Conservation (phyloP, 2,113 vertebrate genomes). For the Ranitomeya variabilis region DNA sequence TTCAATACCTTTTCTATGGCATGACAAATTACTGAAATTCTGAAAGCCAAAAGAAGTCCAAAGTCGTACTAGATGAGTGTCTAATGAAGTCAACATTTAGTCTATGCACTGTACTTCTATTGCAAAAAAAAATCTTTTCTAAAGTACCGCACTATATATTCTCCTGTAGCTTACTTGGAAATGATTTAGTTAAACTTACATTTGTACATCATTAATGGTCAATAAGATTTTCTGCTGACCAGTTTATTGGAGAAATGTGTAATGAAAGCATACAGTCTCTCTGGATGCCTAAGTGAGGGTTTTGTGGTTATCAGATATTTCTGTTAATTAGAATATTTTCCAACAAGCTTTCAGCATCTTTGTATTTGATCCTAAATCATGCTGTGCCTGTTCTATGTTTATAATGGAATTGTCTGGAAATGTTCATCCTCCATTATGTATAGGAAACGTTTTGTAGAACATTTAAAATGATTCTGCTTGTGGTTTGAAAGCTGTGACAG, state of each 20-base stretch:
- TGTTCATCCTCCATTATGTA: neutral
- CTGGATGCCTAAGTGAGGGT: slow-evolving; percentile 23
- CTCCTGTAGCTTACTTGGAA: too few relatives aligned
- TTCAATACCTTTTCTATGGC: too few relatives aligned
- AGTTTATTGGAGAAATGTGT: neutral
- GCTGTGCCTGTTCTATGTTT: neutral
- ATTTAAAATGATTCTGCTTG: neutral
- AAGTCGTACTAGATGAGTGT: too few relatives aligned
- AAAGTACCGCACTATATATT: neutral
- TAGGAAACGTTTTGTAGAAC: neutral
- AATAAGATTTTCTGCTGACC: neutral
- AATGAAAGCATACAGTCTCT: neutral
- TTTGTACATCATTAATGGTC: neutral
- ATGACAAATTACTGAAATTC: too few relatives aligned
- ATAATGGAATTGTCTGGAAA: slow-evolving; percentile 28
- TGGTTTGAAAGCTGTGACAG: neutral
- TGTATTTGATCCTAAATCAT: slow-evolving; percentile 13
- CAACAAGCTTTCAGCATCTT: slow-evolving; percentile 31
- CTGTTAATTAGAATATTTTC: slow-evolving; percentile 16
- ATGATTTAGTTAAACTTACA: too few relatives aligned
- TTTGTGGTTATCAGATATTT: slow-evolving; percentile 33
- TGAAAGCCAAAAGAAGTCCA: too few relatives aligned
- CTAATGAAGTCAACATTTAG: too few relatives aligned
- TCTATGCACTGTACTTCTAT: too few relatives aligned
- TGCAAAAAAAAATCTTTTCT: too few relatives aligned